Base-by-base conservation (phyloP, 2,888 invertebrate species). In the Trichopria drosophilae region DNA sequence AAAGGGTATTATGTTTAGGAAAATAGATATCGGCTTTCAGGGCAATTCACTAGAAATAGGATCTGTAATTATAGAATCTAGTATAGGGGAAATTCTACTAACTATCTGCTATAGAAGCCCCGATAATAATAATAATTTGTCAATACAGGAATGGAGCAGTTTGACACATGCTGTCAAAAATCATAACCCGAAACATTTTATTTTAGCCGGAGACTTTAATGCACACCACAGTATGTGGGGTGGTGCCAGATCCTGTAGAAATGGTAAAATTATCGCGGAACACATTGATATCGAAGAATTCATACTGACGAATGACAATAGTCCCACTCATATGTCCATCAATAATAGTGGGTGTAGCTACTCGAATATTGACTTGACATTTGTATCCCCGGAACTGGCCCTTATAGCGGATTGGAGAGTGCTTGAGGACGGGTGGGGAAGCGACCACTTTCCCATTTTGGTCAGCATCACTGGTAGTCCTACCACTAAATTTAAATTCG, bases 151-250 rank as follows among this genome's bases (percentile, higher is more conserved):
- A 41, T 49, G 48, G 48, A 34, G 31, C 6, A 34, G 19, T 20
- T 34, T 49, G 16, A 22, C 20, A 18, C 5, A 29, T 6, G 16
- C 20, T 22, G 13, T 49, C 12, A 35, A 28, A 6, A 9, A 20
- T 2, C 7, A n/a, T 1, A 12, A 9, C 3, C 16, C 12, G 4
- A 3, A 19, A 4, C 1, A 19, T 3, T 35, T 28, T 19, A 12
- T 48, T 15, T 10, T 41, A 6, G 13, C 35, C 0, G 48, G 48
- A 5, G 48, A 48, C 12, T 42, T 49, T 4, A 49, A 49, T n/a
- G 42, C 42, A 12, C 40, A 48, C 13, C 48, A 48, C 10, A 34
- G 24, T 1, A 3, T 34, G 3, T 48, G 41, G 48, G 40, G 41
- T 1, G 23, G n/a, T 20, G 7, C 12, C 7, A 6, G 3, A 6